A percentile compares a stretch with the other conserved stretches of the same genome.
phyloP scores from a whole-genome alignment of 2,797 vertebrate genomes.

The Pseudocheirus occidentalis region DNA sequence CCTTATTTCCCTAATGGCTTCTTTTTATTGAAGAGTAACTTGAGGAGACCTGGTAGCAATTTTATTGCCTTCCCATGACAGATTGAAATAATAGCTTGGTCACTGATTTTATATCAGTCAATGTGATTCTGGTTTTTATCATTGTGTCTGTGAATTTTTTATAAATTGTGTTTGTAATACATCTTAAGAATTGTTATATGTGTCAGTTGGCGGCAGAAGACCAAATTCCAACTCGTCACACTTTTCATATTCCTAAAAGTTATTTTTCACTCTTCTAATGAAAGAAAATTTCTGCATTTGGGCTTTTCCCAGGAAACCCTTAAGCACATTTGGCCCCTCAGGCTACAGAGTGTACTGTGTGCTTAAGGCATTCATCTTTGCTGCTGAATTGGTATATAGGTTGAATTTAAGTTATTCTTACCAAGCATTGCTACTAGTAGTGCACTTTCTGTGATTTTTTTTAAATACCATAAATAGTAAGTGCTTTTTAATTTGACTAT shows the following conservation, averaged over 20 bases:
- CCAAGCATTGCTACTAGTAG: conserved; percentile 28
- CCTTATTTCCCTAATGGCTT: conserved; percentile 85
- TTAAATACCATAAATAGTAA: neutral
- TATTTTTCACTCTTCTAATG: conserved; percentile 72
- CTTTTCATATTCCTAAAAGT: conserved; percentile 76
- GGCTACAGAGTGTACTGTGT: conserved; percentile 55
- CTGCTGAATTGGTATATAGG: conserved; percentile 62
- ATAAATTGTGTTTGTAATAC: conserved; percentile 75
- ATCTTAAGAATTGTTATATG: conserved; percentile 78
- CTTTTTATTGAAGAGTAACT: conserved; percentile 88
- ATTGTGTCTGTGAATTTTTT: conserved; percentile 77
- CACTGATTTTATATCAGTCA: conserved; percentile 83
- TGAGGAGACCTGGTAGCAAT: conserved; percentile 88
- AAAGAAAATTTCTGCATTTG: conserved; percentile 65
- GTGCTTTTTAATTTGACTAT: conserved; percentile 1
- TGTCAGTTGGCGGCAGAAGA: conserved; percentile 81
- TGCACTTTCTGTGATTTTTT: conserved; percentile 18
- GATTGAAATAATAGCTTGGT: conserved; percentile 86
- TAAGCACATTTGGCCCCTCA: conserved; percentile 70
- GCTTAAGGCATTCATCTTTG: conserved; percentile 69
- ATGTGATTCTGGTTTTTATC: conserved; percentile 85
- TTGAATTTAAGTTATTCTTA: conserved; percentile 55
- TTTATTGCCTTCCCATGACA: conserved; percentile 86
- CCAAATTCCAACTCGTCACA: conserved; percentile 79
- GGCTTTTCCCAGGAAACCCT: conserved; percentile 73